Percentiles rank a stretch among this genome's conserved stretches.
Evolutionary conservation across 2,113 vertebrate genomes (phyloP).

Genomic region (Danionella cerebrum): DNA sequence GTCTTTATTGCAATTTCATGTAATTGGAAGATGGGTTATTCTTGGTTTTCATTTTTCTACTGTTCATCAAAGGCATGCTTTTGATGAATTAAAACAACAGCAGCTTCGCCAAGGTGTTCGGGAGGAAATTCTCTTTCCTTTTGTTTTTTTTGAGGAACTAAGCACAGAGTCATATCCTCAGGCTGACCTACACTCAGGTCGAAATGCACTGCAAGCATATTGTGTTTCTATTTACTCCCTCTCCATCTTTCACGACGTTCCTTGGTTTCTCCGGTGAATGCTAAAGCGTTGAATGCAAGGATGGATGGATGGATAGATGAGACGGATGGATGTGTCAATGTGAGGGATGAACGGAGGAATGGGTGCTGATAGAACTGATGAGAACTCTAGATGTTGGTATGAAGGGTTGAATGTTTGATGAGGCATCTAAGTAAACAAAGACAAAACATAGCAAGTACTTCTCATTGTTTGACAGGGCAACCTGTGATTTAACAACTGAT

Average conservation of each 20-base stretch:
- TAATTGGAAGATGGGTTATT: not conserved
- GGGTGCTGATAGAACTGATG: slow-evolving; percentile 13
- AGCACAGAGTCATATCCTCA: not conserved
- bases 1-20: slow-evolving; percentile 30
- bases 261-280: slow-evolving; percentile 4
- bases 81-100: slow-evolving; percentile 7
- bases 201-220: slow-evolving; percentile 12
- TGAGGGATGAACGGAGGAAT: slow-evolving; percentile 4
- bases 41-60: not conserved
- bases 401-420: not conserved
- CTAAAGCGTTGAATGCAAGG: not conserved
- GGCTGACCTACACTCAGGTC: slow-evolving; percentile 1
- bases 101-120: not conserved
- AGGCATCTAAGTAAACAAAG: not conserved
- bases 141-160: slow-evolving; percentile 15
- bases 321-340: slow-evolving; percentile 2
- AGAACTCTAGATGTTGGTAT: slow-evolving; percentile 1
- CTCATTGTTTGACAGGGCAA: not conserved
- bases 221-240: slow-evolving; percentile 18
- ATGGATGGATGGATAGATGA: slow-evolving; percentile 6
- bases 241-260: not conserved
- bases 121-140: slow-evolving; percentile 15
- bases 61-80: not conserved
- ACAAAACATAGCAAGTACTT: not conserved
- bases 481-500: too few relatives aligned